Conservation (phyloP, 2,113 vertebrate species). For the Petrocephalus microphthalmus region DNA sequence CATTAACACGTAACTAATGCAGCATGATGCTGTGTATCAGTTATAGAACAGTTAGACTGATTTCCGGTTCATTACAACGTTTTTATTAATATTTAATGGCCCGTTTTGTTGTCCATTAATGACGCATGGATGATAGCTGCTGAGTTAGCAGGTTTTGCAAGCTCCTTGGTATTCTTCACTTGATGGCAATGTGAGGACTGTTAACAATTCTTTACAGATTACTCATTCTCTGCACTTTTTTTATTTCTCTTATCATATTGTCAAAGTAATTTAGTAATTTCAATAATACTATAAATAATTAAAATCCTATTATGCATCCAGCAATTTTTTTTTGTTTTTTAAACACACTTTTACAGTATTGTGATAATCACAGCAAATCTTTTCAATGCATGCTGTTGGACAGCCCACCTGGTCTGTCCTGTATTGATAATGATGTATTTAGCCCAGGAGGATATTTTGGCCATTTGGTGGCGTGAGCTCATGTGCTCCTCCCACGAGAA, state of each 20-base stretch:
- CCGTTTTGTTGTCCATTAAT: background rate
- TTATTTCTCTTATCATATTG: background rate
- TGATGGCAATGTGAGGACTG: background rate
- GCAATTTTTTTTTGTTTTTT: background rate
- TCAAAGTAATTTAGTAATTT: background rate
- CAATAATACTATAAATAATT: background rate
- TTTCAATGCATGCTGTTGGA: background rate
- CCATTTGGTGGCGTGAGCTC: background rate
- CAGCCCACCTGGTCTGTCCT: background rate
- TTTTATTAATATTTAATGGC: slow-evolving; percentile 4
- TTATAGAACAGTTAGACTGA: background rate
- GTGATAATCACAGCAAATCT: background rate
- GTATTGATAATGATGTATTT: background rate
- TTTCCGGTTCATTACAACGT: background rate
- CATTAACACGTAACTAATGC: background rate
- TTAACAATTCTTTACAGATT: background rate
- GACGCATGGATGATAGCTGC: background rate
- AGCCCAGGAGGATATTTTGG: background rate
- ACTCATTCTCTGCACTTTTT: background rate
- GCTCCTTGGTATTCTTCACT: background rate
- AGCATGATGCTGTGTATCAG: background rate
- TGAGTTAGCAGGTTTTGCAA: background rate
- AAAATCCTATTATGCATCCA: background rate
- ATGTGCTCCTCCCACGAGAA: background rate
- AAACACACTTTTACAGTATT: background rate